Evolutionary conservation across 2,888 invertebrate species (phyloP).

Genomic region (Synergus laeviventris): DNA sequence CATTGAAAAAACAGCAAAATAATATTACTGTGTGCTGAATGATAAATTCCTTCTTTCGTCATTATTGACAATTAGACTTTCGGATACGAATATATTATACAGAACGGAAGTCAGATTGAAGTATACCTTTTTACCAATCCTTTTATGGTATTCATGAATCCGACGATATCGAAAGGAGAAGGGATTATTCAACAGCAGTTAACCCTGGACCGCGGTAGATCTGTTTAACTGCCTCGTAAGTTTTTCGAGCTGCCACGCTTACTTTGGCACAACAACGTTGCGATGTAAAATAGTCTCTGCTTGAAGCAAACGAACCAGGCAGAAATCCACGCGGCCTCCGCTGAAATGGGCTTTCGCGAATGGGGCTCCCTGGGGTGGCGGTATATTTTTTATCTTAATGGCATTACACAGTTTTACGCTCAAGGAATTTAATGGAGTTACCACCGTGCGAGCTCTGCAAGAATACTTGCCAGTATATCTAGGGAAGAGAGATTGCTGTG

Average conservation of each 20-base stretch:
- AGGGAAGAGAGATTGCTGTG: slow-evolving; percentile 30
- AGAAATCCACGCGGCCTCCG: slow-evolving; percentile 39
- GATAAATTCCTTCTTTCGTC: not conserved
- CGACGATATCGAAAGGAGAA: slow-evolving; percentile 5
- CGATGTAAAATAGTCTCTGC: slow-evolving; percentile 57
- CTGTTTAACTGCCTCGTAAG: slow-evolving; percentile 65
- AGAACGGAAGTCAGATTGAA: not conserved
- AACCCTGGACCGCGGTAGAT: slow-evolving; percentile 65
- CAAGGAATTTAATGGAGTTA: slow-evolving; percentile 55
- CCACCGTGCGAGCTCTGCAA: slow-evolving; percentile 27
- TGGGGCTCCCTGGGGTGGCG: slow-evolving; percentile 43
- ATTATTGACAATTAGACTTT: not conserved
- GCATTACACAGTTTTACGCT: slow-evolving; percentile 58
- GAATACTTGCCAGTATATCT: slow-evolving; percentile 17
- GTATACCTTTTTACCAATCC: not conserved
- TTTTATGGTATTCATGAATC: slow-evolving; percentile 25
- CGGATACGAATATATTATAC: not conserved
- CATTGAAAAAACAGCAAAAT: not conserved
- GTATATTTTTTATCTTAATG: slow-evolving; percentile 59
- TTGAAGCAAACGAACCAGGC: slow-evolving; percentile 41
- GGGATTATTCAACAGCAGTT: slow-evolving; percentile 53
- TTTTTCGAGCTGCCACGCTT: slow-evolving; percentile 54
- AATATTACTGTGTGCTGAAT: not conserved
- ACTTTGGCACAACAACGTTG: slow-evolving; percentile 51
- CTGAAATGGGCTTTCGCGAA: slow-evolving; percentile 50